A percentile compares a stretch with the other conserved stretches of the same genome.
These are phyloP conservation scores for Solenopsis fugax DNA, from an alignment of 1,140 invertebrate species.

Conservation along the genomic window DNA sequence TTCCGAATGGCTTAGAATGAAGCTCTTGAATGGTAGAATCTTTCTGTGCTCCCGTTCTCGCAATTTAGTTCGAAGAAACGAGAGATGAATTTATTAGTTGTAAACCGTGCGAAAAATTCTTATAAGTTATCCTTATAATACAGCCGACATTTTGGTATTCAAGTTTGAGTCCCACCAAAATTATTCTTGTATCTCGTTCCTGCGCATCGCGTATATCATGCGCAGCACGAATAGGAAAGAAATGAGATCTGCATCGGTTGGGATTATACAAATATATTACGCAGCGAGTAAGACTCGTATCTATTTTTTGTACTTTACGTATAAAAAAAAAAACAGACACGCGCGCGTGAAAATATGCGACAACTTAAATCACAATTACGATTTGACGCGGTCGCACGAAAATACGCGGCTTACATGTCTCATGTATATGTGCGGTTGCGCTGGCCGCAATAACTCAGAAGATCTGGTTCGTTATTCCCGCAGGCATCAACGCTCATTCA, in stretches of 20 bases:
- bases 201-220: neutral
- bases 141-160: neutral
- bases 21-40: constrained; percentile 55
- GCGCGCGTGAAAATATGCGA: neutral
- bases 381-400: neutral
- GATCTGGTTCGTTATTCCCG: constrained; percentile 6
- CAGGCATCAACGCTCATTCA: constrained; percentile 25
- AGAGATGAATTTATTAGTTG: constrained; percentile 59
- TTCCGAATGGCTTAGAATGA: constrained; percentile 51
- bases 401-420: neutral
- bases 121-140: constrained; percentile 20
- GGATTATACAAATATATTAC: neutral
- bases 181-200: neutral
- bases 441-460: constrained; percentile 3
- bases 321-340: neutral
- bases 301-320: neutral
- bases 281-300: too few relatives aligned
- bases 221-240: neutral
- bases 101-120: constrained; percentile 57
- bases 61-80: constrained; percentile 44
- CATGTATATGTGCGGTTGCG: neutral
- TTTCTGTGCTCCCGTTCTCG: constrained; percentile 14
- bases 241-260: neutral
- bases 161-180: neutral
- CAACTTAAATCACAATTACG: constrained; percentile 24